Evolutionary conservation across 2,888 invertebrate genomes (phyloP).

Genomic region (Bombylius discolor): DNA sequence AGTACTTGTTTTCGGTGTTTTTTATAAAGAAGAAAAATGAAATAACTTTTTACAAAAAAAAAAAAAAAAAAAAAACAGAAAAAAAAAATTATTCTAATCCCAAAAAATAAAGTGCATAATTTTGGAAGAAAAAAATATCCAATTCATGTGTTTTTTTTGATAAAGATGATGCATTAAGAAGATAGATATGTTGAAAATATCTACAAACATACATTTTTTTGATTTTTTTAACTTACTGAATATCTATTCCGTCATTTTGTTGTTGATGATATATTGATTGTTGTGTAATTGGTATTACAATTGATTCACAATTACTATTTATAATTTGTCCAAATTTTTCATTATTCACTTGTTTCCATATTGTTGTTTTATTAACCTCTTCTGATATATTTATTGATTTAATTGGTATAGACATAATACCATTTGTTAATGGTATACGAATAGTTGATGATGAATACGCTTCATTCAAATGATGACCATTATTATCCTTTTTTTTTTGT

Average conservation of each 20-base stretch:
- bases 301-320: conserved; percentile 20
- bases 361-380: conserved; percentile 83
- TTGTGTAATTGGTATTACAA: conserved; percentile 24
- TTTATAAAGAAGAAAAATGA: too few species aligned
- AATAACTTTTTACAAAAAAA: too few species aligned
- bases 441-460: conserved; percentile 42
- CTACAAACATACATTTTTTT: conserved; percentile 37
- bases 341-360: conserved; percentile 86
- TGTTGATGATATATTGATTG: conserved; percentile 14
- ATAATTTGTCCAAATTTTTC: conserved; percentile 22
- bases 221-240: conserved; percentile 26
- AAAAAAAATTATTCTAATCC: too few species aligned
- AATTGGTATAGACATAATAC: conserved; percentile 77
- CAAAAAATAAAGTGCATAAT: too few species aligned
- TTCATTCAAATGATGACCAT: conserved; percentile 23
- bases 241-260: conserved; percentile 30
- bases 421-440: conserved; percentile 77
- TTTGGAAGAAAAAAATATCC: too few species aligned
- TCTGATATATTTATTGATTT: conserved; percentile 82
- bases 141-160: too few species aligned
- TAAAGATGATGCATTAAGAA: too few species aligned
- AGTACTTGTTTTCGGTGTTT: too few species aligned
- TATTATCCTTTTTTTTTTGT: conserved; percentile 23
- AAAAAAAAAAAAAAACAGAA: too few species aligned
- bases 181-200: too few species aligned